These are phyloP conservation scores for Coilia nasus DNA, from an alignment of 2,797 vertebrate species.

Conservation along the genomic window DNA sequence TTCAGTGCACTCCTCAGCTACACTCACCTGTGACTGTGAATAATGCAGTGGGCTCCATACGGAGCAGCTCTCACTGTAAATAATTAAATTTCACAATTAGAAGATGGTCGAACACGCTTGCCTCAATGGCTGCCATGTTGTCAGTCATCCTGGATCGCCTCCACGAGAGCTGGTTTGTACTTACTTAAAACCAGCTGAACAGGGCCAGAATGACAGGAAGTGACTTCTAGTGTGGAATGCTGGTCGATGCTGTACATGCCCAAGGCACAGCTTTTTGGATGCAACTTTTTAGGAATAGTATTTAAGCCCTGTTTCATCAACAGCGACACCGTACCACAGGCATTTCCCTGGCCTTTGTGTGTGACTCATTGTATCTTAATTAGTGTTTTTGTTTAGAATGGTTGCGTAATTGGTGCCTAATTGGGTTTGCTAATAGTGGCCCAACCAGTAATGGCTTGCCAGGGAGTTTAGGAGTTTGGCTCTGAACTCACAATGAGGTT, in stretches of 20 bases:
- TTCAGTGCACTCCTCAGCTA: background rate
- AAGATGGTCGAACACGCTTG: background rate
- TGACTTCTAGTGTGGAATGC: background rate
- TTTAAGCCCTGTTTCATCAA: background rate
- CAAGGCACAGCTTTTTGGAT: background rate
- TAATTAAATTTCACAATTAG: constrained; percentile 56
- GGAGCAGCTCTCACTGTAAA: constrained; percentile 57
- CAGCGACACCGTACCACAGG: background rate
- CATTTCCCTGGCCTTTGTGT: background rate
- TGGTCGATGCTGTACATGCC: background rate
- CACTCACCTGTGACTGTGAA: constrained; percentile 38
- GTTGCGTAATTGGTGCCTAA: constrained; percentile 31
- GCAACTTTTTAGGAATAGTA: background rate
- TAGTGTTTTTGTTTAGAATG: constrained; percentile 3
- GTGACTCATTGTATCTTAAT: constrained; percentile 26
- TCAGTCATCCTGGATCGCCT: background rate
- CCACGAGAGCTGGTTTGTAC: background rate
- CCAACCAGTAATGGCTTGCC: background rate
- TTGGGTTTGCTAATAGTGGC: constrained; percentile 15
- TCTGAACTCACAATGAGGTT: constrained; percentile 5
- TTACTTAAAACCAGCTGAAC: background rate
- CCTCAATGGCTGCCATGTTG: background rate
- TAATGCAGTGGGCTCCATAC: constrained; percentile 52
- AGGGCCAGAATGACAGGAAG: background rate
- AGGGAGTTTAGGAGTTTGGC: background rate